phyloP scores from a whole-genome alignment of 2,113 vertebrate genomes.

The Arizona elegans region DNA sequence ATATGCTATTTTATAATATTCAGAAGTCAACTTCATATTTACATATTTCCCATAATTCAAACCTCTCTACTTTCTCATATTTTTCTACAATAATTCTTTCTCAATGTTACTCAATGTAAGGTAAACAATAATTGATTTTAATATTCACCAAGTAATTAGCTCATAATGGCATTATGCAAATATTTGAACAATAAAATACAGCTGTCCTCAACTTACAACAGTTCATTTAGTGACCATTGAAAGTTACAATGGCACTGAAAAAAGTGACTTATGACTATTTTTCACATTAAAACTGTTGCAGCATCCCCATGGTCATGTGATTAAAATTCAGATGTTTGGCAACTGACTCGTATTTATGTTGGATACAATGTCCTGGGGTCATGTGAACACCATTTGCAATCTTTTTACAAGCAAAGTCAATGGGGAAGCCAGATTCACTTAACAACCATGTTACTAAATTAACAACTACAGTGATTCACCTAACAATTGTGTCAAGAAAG shows the following conservation, averaged over 20 bases:
- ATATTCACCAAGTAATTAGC: constrained; percentile 25
- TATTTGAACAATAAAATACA: constrained; percentile 21
- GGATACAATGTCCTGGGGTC: background rate
- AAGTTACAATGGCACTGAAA: background rate
- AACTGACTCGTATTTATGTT: too few relatives aligned
- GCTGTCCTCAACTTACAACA: background rate
- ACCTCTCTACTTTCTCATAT: background rate
- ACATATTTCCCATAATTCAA: background rate
- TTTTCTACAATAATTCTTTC: background rate
- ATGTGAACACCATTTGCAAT: background rate
- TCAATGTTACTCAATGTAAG: background rate
- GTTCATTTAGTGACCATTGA: background rate
- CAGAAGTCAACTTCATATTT: background rate
- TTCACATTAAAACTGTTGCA: too few relatives aligned
- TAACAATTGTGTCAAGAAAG: background rate
- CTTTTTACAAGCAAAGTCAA: background rate
- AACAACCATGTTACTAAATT: background rate
- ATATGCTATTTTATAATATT: background rate
- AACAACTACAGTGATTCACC: background rate
- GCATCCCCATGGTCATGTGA: too few relatives aligned
- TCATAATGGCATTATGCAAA: constrained; percentile 16
- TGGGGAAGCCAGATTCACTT: background rate
- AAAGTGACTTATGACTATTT: background rate
- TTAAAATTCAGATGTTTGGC: background rate
- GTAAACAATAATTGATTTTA: constrained; percentile 37